Evolutionary conservation across 2,113 vertebrate genomes (phyloP), one percentile per base, ranked within the genome.

Genomic region (Plectropomus leopardus): DNA sequence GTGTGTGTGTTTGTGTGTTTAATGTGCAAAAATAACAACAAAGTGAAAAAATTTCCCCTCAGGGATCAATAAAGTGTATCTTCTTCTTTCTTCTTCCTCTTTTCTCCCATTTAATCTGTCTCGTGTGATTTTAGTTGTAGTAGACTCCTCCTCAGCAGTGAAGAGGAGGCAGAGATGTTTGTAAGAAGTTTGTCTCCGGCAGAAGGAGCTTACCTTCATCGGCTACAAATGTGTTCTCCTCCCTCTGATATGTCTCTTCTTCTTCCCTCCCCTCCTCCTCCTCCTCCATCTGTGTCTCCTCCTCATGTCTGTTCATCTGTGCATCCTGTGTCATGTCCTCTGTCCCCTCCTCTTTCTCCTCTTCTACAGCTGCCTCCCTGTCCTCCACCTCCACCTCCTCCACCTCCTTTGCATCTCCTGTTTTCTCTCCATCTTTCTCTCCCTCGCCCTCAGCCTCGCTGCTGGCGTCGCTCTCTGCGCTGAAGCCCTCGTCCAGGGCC

Each of bases 401-500:
- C 60, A 30, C 34, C 72, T 82, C 76, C 84, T 87, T 72, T 64
- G 47, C 3, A 32, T 87, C 68, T 42, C 36, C 72, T 40, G 51
- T 57, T 72, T 75, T 82, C 65, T 83, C 82, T n/a, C 76, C 90
- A 21, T 83, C 86, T 63, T 86, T 87, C 13, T 90, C 87, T 13
- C 17, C 77, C 1, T 89, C 93, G 65, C 96, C 97, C 0, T 94
- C 90, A 7, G 97, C 96, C 82, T 98, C 97, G 0, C 96, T 97
- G 0, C 97, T 97, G 78, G 93, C 95, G 0, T 99, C 98, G 0
- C 96, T 99, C 88, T 99, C 98, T 0, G 95, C 89, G 0, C 96
- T 96, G 87, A 96, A 98, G 83, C 97, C 96, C 88, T 98, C 97
- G 1, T 98, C 97, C 89, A 98, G 89, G 64, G 96, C 94, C 87